Evolutionary conservation across 2,888 invertebrate species (phyloP).

Genomic region (Deroplatys truncata): DNA sequence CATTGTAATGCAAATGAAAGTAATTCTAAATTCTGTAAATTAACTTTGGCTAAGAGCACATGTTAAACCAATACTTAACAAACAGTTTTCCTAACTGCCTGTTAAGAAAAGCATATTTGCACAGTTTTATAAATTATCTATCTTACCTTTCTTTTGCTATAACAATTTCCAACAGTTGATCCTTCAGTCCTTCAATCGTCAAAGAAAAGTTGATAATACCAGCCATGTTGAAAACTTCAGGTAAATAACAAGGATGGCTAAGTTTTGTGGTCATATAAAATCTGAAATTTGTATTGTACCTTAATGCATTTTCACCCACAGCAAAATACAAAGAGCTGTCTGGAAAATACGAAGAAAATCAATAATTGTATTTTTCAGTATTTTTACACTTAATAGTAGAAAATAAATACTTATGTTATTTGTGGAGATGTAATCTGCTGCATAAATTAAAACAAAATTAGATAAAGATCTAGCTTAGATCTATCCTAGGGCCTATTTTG

Average conservation of each 20-base stretch:
- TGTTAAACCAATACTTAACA: background rate
- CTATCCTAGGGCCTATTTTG: too few relatives aligned
- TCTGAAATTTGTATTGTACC: slow-evolving; percentile 70
- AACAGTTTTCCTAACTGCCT: background rate
- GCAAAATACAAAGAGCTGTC: slow-evolving; percentile 67
- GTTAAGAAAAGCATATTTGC: background rate
- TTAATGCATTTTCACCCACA: slow-evolving; percentile 72
- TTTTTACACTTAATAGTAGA: too few relatives aligned
- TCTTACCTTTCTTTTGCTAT: slow-evolving; percentile 70
- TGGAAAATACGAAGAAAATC: slow-evolving; percentile 14
- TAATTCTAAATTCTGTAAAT: background rate
- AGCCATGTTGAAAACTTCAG: slow-evolving; percentile 79
- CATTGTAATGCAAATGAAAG: background rate
- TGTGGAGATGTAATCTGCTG: too few relatives aligned
- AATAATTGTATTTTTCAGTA: background rate
- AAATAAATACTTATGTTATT: too few relatives aligned
- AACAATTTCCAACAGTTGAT: slow-evolving; percentile 78
- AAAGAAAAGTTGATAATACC: slow-evolving; percentile 80
- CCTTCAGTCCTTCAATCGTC: slow-evolving; percentile 76
- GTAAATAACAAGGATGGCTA: slow-evolving; percentile 79
- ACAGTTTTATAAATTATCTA: background rate
- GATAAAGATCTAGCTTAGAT: too few relatives aligned
- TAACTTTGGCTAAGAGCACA: background rate
- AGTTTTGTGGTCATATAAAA: slow-evolving; percentile 79
- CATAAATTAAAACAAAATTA: too few relatives aligned